Evolutionary conservation across 2,888 invertebrate genomes (phyloP), one percentile per base, ranked within the genome.

Genomic region (Stramonita haemastoma): DNA sequence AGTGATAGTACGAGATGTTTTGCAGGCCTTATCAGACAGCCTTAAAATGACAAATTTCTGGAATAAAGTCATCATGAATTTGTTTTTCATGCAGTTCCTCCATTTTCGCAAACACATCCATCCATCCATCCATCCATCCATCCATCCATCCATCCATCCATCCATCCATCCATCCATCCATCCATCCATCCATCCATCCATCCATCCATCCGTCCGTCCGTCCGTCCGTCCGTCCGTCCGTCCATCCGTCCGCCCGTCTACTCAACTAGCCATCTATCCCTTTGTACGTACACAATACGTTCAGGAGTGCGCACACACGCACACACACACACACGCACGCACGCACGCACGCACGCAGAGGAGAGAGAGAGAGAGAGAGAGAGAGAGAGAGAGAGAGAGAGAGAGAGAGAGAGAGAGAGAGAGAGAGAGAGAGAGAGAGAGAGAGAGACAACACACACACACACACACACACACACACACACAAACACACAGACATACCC

Each of bases 401-500:
- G n/a, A 73, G 73, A 73, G n/a, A 73, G 73, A 73, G n/a, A 60
- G 73, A 73, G n/a, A 26, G 73, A 26, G n/a, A 26, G n/a, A 73
- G 73, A 32, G 8, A 19, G n/a, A 17, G 70, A 70, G 70, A 70
- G 70, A 70, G 70, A 70, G 70, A 70, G 70, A 70, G 70, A 70
- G 22, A 17, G 70, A 70, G 70, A 17, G 22, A 29, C 15, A 60
- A 86, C 22, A 56, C n/a, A 57, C 60, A 86, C 60, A 86, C 60
- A 86, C 60, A 57, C 60, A 57, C 60, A 57, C 56, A 36, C 13
- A 1, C 70, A 66, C 32, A 83, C n/a, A 57, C 60, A 57, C 60
- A 86, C 17, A 86, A n/a, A n/a, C n/a, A 86, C 17, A 86, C 60
- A 86, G 57, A 86, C 60, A 86, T 57, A 57, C 17, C 11, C 60